phyloP scores from a whole-genome alignment of 2,113 vertebrate genomes.

The Connochaetes taurinus region DNA sequence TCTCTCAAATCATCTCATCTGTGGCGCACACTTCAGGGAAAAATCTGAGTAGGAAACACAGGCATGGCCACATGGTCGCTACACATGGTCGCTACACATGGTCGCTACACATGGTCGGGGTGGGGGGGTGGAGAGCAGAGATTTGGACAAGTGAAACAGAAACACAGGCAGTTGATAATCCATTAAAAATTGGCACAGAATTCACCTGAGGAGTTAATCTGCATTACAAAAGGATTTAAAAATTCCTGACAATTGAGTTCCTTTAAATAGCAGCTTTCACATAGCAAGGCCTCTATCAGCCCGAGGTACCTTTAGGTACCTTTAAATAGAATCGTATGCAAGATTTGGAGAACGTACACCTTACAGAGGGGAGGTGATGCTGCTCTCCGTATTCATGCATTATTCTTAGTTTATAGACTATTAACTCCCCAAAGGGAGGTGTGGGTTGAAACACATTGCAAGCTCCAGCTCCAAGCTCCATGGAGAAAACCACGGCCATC shows the following conservation, averaged over 20 bases:
- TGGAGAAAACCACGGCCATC: slow-evolving; percentile 14
- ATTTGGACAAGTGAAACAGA: background rate
- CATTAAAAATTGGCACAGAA: background rate
- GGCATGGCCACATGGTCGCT: background rate
- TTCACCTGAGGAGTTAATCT: slow-evolving; percentile 38
- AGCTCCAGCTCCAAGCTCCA: slow-evolving; percentile 9
- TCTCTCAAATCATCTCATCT: background rate
- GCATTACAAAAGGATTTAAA: slow-evolving; percentile 43
- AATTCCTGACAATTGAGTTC: slow-evolving; percentile 49
- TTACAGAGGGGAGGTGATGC: background rate
- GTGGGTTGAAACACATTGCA: background rate
- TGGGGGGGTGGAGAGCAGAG: background rate
- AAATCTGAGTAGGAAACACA: background rate
- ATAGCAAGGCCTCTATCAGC: background rate
- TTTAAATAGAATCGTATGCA: slow-evolving; percentile 52
- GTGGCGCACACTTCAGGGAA: background rate
- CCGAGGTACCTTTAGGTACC: background rate
- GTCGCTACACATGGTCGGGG: fast-evolving
- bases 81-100: fast-evolving
- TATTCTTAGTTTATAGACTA: background rate
- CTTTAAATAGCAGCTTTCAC: slow-evolving; percentile 61
- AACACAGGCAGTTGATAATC: background rate
- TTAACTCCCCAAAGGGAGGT: background rate
- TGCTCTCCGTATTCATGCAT: background rate
- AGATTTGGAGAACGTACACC: background rate